Evolutionary conservation across 92 coral and sea anemone genomes (phyloP).

Genomic region (Zoanthus gigantus): DNA sequence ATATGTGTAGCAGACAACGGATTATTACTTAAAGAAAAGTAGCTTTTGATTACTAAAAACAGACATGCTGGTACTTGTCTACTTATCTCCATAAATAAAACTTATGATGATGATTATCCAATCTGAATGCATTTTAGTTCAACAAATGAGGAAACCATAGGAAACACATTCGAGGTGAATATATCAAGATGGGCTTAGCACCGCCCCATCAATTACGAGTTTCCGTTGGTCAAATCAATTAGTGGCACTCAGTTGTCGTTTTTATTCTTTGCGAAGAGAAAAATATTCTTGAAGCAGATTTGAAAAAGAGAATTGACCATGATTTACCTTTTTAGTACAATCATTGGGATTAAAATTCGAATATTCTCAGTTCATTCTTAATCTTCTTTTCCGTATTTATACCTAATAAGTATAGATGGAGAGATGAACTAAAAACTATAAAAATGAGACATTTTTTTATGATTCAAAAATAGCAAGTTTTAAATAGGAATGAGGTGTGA

Average conservation of each 20-base stretch:
- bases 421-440: neutral
- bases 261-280: neutral
- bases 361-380: too few relatives aligned
- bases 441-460: neutral
- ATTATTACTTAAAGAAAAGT: neutral
- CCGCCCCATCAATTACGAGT: conserved; percentile 31
- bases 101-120: neutral
- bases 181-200: neutral
- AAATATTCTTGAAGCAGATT: neutral
- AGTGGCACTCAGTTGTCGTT: neutral
- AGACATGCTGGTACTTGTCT: neutral
- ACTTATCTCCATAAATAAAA: neutral
- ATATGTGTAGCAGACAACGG: neutral
- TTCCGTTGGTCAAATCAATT: neutral
- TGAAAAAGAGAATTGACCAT: neutral
- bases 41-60: neutral
- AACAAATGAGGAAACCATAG: neutral
- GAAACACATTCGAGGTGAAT: neutral
- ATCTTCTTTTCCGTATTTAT: neutral
- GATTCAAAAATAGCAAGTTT: neutral
- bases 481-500: neutral
- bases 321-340: neutral
- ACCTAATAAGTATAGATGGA: neutral
- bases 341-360: neutral
- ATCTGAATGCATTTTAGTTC: neutral